Base-by-base conservation (phyloP, 2,113 vertebrate genomes). In the Misgurnus anguillicaudatus region DNA sequence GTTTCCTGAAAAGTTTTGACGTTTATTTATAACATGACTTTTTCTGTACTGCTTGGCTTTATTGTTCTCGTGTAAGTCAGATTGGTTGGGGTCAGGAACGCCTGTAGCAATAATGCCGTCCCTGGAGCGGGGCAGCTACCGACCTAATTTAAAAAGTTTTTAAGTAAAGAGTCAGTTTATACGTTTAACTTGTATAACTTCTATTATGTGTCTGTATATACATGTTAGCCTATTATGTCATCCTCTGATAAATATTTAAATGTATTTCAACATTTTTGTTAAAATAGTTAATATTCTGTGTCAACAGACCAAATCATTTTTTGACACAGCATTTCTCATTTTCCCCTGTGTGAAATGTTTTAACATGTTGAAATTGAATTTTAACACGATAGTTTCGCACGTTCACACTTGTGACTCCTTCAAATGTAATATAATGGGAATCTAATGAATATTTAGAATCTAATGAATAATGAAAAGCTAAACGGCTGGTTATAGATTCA, bases 21-120 rank as follows among this genome's bases (percentile, higher is more conserved):
- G 16, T 78, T 79, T 82, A 84, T 84, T 84, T 84, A 84, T 84
- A 84, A 75, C 66, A 8, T 14, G 48, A 76, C 45, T 78, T 82
- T 66, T 61, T 53, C 55, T 39, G 39, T 76, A 21, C 36, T 16
- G 45, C 66, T 63, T 24, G 10, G 42, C 51, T 61, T 76, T 84
- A 82, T 84, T 82, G 83, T 84, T 76, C 72, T 75, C 31, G 41
- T 81, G 80, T 79, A 62, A 82, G 67, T 60, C 53, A 51, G 67
- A 78, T 77, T 73, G 75, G 38, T 39, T 14, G 66, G 58, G 80
- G 78, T 80, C 78, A 80, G 45, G 21, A 63, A 53, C 4, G 61
- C 78, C 71, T 64, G 47, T 80, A 73, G 69, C 78, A 73, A 73
- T 80, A 73, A 74, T 47, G 47, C 61, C 38, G 69, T 80, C 61